These are phyloP conservation scores for Philopedon plagiatum DNA, from an alignment of 2,888 invertebrate species.

Conservation along the genomic window DNA sequence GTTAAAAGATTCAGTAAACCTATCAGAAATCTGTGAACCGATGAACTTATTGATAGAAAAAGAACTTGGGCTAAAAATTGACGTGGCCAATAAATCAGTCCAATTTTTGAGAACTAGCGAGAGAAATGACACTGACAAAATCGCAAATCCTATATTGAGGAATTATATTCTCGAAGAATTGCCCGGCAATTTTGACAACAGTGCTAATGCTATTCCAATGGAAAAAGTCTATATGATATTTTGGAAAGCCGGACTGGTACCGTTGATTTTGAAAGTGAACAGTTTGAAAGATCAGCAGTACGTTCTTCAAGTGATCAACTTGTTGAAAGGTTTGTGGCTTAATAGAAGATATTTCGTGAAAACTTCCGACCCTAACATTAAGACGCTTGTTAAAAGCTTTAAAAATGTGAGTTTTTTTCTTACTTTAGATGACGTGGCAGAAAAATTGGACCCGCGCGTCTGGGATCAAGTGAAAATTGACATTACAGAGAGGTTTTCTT, in stretches of 20 bases:
- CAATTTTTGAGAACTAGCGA: not conserved
- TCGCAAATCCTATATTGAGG: slow-evolving; percentile 41
- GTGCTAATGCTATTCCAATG: slow-evolving; percentile 39
- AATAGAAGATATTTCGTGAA: slow-evolving; percentile 51
- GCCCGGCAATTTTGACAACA: slow-evolving; percentile 11
- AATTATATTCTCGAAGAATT: slow-evolving; percentile 53
- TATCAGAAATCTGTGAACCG: slow-evolving; percentile 50
- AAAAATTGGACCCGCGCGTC: slow-evolving; percentile 25
- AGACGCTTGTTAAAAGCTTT: slow-evolving; percentile 20
- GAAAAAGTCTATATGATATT: slow-evolving; percentile 49
- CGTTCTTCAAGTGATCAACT: slow-evolving; percentile 48
- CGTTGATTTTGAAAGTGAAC: slow-evolving; percentile 47
- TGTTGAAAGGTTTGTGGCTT: slow-evolving; percentile 50
- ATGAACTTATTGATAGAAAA: slow-evolving; percentile 49
- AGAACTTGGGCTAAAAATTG: slow-evolving; percentile 24
- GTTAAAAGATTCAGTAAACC: slow-evolving; percentile 21
- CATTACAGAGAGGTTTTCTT: slow-evolving; percentile 30
- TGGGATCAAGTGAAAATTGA: slow-evolving; percentile 43
- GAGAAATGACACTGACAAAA: slow-evolving; percentile 9
- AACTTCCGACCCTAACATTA: slow-evolving; percentile 34
- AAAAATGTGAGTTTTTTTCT: slow-evolving; percentile 45
- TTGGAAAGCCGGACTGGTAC: slow-evolving; percentile 54
- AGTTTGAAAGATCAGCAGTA: slow-evolving; percentile 42
- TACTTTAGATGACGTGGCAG: slow-evolving; percentile 48
- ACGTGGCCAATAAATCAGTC: not conserved